These are phyloP conservation scores for Melanerpes aurifrons DNA, from an alignment of 2,113 vertebrate species.

Conservation along the genomic window DNA sequence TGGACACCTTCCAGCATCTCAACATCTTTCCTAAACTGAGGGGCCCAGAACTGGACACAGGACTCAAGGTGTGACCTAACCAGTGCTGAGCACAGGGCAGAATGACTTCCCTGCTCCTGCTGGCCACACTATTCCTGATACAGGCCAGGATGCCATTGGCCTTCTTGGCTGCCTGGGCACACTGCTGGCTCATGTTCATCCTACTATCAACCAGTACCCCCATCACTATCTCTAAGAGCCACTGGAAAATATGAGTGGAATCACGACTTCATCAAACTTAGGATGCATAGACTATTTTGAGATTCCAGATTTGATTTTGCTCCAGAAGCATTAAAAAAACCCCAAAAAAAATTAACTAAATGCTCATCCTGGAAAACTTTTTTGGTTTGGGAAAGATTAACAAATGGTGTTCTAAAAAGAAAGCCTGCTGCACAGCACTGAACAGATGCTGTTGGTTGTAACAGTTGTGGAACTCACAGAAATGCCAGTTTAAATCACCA, in stretches of 20 bases:
- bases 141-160: too few relatives aligned
- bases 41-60: too few relatives aligned
- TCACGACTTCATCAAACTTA: not conserved
- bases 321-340: not conserved
- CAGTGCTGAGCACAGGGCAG: too few relatives aligned
- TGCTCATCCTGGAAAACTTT: not conserved
- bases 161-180: too few relatives aligned
- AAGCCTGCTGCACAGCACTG: not conserved
- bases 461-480: constrained; percentile 8
- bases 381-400: not conserved
- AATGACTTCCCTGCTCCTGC: too few relatives aligned
- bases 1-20: too few relatives aligned
- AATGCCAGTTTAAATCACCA: constrained; percentile 23
- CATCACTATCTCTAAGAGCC: not conserved
- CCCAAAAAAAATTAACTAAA: not conserved
- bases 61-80: too few relatives aligned
- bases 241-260: not conserved
- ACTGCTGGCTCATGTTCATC: too few relatives aligned
- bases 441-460: constrained; percentile 11
- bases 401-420: constrained; percentile 23
- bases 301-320: not conserved
- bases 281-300: not conserved
- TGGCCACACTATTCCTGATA: too few relatives aligned
- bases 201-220: too few relatives aligned
- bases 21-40: too few relatives aligned